These are phyloP conservation scores for Acromyrmex heyeri DNA, from an alignment of 1,140 invertebrate genomes.

Conservation along the genomic window DNA sequence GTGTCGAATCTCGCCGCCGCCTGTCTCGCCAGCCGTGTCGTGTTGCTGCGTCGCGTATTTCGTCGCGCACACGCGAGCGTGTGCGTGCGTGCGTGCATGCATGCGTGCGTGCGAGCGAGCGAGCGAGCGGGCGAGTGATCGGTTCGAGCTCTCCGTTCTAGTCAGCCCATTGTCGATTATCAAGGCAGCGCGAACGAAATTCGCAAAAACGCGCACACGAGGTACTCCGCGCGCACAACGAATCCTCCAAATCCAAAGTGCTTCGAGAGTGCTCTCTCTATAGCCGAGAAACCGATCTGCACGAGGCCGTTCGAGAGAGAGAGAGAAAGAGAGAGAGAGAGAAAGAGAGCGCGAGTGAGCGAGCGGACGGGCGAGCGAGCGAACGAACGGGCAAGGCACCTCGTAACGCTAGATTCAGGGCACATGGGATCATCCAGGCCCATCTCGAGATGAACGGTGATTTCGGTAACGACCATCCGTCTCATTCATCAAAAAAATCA, in stretches of 20 bases:
- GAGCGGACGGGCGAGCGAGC: background rate
- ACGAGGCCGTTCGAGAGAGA: slow-evolving; percentile 40
- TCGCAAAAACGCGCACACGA: slow-evolving; percentile 7
- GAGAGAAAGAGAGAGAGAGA: background rate
- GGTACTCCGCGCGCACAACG: slow-evolving; percentile 28
- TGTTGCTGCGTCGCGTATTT: slow-evolving; percentile 49
- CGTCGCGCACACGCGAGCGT: slow-evolving; percentile 49
- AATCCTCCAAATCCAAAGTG: background rate
- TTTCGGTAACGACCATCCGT: slow-evolving; percentile 76
- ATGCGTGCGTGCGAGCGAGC: slow-evolving; percentile 17
- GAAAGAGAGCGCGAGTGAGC: background rate
- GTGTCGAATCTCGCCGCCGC: slow-evolving; percentile 34
- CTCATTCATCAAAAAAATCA: slow-evolving; percentile 15
- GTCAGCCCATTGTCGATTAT: slow-evolving; percentile 7
- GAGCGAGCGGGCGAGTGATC: background rate
- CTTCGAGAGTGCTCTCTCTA: slow-evolving; percentile 1
- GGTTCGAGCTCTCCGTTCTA: background rate
- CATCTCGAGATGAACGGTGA: slow-evolving; percentile 80
- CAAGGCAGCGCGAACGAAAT: background rate
- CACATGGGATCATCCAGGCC: slow-evolving; percentile 86
- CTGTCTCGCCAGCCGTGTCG: slow-evolving; percentile 49
- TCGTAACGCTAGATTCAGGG: slow-evolving; percentile 65
- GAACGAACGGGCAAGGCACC: slow-evolving; percentile 35
- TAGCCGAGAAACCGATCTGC: slow-evolving; percentile 49
- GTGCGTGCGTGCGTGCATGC: slow-evolving; percentile 33